Evolutionary conservation across 2,113 vertebrate species (phyloP).

Genomic region (Rattus norvegicus): DNA sequence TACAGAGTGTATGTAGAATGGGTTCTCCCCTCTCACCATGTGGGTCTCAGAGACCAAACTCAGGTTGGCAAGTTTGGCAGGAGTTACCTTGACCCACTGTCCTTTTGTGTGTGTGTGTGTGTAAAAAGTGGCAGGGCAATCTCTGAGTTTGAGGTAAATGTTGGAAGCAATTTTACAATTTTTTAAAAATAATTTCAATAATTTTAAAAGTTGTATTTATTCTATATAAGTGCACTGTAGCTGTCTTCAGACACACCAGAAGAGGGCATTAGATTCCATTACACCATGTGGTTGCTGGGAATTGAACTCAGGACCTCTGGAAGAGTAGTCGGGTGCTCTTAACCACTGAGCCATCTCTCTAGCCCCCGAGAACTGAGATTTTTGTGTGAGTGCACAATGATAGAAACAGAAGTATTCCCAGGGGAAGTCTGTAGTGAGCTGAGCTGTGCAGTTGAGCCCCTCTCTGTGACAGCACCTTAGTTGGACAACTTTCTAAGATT

Average conservation of each 20-base stretch:
- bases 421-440: not conserved
- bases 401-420: not conserved
- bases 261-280: no score
- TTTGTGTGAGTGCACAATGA: not conserved
- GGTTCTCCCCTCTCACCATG: not conserved
- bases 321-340: no score
- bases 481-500: constrained; percentile 1
- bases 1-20: not conserved
- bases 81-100: not conserved
- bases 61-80: not conserved
- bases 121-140: not conserved
- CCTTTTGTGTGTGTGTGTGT: no score
- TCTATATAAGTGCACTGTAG: no score
- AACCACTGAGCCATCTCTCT: no score
- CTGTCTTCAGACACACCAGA: no score
- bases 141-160: not conserved
- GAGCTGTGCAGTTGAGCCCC: not conserved
- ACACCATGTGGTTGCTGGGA: no score
- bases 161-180: not conserved
- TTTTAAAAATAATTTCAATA: not conserved
- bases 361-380: not conserved
- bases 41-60: not conserved
- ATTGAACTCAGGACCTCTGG: no score
- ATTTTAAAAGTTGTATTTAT: no score
- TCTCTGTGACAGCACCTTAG: not conserved